Evolutionary conservation across 2,888 invertebrate species (phyloP).

Genomic region (Drosophila koepferae): DNA sequence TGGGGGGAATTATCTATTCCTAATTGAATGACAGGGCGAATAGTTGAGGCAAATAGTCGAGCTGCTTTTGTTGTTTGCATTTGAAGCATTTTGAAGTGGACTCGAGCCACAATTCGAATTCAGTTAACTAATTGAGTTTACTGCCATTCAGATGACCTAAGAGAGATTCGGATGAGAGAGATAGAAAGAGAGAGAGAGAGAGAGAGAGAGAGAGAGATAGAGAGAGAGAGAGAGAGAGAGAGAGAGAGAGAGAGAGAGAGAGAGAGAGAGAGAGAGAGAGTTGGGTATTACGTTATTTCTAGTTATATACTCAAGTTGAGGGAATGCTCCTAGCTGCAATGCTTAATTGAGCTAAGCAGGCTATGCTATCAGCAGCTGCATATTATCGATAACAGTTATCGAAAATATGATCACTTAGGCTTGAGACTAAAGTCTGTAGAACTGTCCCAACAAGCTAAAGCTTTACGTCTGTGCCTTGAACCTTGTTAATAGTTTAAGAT

Average conservation of each 20-base stretch:
- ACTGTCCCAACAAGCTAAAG: neutral
- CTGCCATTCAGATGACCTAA: neutral
- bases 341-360: too few species aligned
- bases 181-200: too few species aligned
- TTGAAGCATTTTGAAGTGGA: conserved; percentile 9
- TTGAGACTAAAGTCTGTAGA: neutral
- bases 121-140: conserved; percentile 1
- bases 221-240: too few species aligned
- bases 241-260: too few species aligned
- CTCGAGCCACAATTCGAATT: neutral
- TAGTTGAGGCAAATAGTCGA: conserved; percentile 7
- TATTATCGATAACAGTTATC: neutral
- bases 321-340: too few species aligned
- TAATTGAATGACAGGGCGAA: conserved; percentile 64
- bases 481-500: neutral
- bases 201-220: too few species aligned
- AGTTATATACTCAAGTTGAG: neutral
- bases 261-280: too few species aligned
- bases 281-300: neutral
- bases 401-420: neutral
- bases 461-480: neutral
- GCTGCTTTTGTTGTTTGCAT: conserved; percentile 2
- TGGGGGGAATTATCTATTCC: conserved; percentile 55
- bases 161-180: too few species aligned
- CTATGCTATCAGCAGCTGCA: neutral